phyloP scores from a whole-genome alignment of 35 echinoderm and acorn worm species.

The Heliocidaris tuberculata region DNA sequence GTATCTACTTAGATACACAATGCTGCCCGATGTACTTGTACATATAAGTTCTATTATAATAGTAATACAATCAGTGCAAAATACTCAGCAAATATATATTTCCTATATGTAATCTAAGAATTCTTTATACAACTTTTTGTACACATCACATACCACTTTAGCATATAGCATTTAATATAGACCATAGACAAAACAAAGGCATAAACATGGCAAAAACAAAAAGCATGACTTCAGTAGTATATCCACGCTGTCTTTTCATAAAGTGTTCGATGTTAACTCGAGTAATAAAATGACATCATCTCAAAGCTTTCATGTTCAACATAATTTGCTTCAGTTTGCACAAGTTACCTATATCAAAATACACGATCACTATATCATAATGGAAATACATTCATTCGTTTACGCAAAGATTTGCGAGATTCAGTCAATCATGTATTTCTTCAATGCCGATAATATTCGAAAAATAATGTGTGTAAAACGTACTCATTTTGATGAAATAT shows the following conservation, averaged over 20 bases:
- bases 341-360: neutral
- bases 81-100: neutral
- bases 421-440: neutral
- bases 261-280: neutral
- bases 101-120: slow-evolving; percentile 1
- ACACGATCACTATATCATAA: neutral
- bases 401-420: neutral
- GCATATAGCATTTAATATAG: neutral
- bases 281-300: neutral
- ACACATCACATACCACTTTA: neutral
- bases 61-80: neutral
- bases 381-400: neutral
- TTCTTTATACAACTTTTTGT: slow-evolving; percentile 1
- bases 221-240: neutral
- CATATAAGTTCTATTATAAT: neutral
- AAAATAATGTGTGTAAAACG: neutral
- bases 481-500: too few species aligned
- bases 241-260: neutral
- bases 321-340: neutral
- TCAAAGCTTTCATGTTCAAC: neutral
- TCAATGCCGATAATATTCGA: neutral
- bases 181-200: neutral
- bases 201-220: neutral
- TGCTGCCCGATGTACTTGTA: neutral
- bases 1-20: neutral